phyloP scores from a whole-genome alignment of 2,888 invertebrate genomes.

The Tineola bisselliella region DNA sequence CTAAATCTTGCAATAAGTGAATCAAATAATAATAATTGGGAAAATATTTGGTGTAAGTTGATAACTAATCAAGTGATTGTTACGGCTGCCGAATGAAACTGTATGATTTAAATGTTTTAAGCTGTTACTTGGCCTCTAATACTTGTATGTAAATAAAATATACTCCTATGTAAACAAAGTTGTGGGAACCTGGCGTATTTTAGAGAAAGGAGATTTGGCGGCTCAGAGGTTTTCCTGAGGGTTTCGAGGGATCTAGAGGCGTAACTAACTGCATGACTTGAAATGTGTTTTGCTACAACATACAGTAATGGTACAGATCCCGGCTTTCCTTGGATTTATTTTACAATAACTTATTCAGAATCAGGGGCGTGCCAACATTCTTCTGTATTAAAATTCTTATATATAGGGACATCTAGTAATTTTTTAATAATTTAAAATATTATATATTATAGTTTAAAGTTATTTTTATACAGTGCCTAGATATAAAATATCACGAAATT shows the following conservation, averaged over 20 bases:
- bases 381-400: not conserved
- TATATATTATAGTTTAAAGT: no score
- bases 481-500: not conserved
- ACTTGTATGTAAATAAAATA: constrained; percentile 2
- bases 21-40: not conserved
- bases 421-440: no score
- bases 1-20: no score
- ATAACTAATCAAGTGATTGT: not conserved
- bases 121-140: not conserved
- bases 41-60: not conserved
- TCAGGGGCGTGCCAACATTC: not conserved
- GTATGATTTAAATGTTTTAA: not conserved
- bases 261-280: constrained; percentile 49
- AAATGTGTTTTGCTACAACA: constrained; percentile 43
- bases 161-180: not conserved
- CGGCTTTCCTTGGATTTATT: constrained; percentile 35
- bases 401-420: no score
- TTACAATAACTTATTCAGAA: constrained; percentile 17
- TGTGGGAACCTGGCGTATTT: constrained; percentile 24
- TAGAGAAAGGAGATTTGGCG: constrained; percentile 39
- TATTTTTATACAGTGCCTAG: no score
- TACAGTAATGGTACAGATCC: constrained; percentile 28
- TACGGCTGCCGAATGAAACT: not conserved
- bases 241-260: constrained; percentile 35
- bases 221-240: constrained; percentile 32